phyloP scores from a whole-genome alignment of 2,797 vertebrate species.

The Sylvia borin region DNA sequence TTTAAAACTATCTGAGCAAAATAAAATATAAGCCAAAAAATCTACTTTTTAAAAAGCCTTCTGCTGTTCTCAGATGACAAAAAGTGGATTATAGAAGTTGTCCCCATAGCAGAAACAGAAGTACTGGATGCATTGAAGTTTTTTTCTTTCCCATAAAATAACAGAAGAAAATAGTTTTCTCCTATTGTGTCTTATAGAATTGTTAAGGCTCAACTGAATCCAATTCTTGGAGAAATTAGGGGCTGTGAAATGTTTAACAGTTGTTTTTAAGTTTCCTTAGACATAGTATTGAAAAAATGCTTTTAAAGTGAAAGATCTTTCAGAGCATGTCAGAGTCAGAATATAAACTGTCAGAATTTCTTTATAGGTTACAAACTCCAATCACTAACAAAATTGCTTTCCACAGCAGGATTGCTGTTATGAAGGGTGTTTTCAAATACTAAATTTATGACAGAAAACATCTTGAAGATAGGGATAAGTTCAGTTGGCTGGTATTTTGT shows the following conservation, averaged over 20 bases:
- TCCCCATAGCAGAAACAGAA: background rate
- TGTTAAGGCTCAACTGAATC: background rate
- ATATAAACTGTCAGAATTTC: background rate
- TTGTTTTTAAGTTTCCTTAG: background rate
- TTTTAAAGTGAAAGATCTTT: background rate
- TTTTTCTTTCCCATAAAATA: background rate
- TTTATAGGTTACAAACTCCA: background rate
- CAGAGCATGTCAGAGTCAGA: background rate
- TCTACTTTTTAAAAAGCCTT: background rate
- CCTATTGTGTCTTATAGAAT: background rate
- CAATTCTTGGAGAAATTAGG: background rate
- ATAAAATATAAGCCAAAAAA: background rate
- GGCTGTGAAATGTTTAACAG: background rate
- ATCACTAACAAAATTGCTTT: background rate
- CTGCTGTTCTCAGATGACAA: background rate
- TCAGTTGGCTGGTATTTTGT: background rate
- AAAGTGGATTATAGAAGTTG: background rate
- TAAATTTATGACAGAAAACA: background rate
- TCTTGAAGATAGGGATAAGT: background rate
- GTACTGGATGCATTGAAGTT: background rate
- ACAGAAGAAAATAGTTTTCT: background rate
- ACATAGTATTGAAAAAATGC: background rate
- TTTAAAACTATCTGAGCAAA: background rate
- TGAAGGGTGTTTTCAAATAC: background rate
- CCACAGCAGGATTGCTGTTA: background rate